A percentile compares a stretch with the other conserved stretches of the same genome.
Conservation (phyloP, 2,113 vertebrate species). For the Esox niger region DNA sequence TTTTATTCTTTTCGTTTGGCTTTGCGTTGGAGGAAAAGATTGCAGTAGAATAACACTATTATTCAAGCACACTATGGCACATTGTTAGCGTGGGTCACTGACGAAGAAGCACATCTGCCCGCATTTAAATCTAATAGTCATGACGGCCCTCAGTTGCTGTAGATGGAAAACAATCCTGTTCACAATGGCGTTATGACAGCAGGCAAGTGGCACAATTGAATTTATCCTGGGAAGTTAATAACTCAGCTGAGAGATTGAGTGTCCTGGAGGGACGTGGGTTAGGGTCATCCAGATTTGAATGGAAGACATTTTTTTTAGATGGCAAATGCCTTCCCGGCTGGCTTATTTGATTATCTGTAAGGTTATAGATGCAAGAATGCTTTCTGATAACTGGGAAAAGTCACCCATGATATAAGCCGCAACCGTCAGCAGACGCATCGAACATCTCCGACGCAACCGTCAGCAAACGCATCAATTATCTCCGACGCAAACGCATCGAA, state of each 20-base stretch:
- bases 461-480: too few species aligned
- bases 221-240: not conserved
- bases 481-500: too few species aligned
- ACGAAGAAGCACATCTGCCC: not conserved
- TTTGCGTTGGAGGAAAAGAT: not conserved
- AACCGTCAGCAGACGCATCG: not conserved
- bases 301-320: constrained; percentile 31
- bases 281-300: constrained; percentile 34
- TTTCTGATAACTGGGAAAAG: constrained; percentile 22
- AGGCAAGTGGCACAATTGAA: not conserved
- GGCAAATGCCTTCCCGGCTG: constrained; percentile 18
- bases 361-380: constrained; percentile 39
- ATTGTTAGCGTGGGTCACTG: not conserved
- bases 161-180: not conserved
- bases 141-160: not conserved
- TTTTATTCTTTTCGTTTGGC: constrained; percentile 7
- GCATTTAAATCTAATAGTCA: not conserved
- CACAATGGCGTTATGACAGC: not conserved
- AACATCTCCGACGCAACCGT: not conserved
- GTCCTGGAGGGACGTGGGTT: constrained; percentile 1
- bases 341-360: constrained; percentile 32
- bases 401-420: not conserved
- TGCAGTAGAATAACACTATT: not conserved
- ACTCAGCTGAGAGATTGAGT: constrained; percentile 18
- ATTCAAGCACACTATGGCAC: not conserved